Conservation (phyloP, 2,888 invertebrate genomes). For the Tineola bisselliella region DNA sequence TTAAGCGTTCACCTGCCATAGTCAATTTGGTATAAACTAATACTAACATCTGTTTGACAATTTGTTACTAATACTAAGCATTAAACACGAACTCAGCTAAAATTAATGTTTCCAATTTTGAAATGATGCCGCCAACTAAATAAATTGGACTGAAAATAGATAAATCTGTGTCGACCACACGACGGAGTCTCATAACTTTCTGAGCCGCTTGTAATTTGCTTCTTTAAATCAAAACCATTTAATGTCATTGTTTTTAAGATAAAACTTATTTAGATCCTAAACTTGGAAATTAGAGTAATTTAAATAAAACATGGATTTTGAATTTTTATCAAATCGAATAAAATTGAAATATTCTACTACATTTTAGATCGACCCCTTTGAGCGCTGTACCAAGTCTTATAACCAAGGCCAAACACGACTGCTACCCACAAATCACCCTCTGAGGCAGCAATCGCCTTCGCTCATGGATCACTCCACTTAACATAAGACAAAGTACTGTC, state of each 20-base stretch:
- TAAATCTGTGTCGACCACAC: slow-evolving; percentile 41
- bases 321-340: no score
- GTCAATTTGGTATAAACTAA: background rate
- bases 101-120: slow-evolving; percentile 46
- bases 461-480: no score
- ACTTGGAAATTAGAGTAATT: no score
- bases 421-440: no score
- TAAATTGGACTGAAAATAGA: slow-evolving; percentile 39
- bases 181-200: slow-evolving; percentile 44
- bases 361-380: no score
- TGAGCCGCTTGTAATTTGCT: slow-evolving; percentile 44
- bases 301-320: no score
- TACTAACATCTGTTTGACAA: background rate
- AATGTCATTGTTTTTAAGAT: background rate
- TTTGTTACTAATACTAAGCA: slow-evolving; percentile 17
- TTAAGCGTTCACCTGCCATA: background rate
- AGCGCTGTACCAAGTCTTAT: no score
- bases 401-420: no score
- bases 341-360: no score
- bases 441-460: no score
- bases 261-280: no score
- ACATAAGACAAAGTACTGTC: no score
- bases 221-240: background rate
- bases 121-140: slow-evolving; percentile 32
- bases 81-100: slow-evolving; percentile 31